phyloP scores from a whole-genome alignment of 2,113 vertebrate species.

The Ceratotherium simum region DNA sequence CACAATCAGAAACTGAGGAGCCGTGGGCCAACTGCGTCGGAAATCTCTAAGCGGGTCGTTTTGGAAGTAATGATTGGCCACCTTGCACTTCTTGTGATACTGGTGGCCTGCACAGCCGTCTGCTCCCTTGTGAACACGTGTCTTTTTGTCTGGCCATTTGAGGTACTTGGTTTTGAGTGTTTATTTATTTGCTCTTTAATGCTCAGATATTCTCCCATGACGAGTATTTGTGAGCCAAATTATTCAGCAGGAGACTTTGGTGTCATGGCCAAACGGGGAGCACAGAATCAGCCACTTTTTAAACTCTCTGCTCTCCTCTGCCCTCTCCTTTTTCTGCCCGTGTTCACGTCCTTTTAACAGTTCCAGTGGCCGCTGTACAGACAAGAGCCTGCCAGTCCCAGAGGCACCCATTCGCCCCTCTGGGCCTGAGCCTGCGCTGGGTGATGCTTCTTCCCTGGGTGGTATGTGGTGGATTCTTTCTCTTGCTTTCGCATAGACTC shows the following conservation, averaged over 20 bases:
- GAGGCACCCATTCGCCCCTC: neutral
- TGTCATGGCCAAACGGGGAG: neutral
- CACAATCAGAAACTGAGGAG: neutral
- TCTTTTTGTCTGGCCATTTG: neutral
- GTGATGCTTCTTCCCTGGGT: neutral
- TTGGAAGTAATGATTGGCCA: neutral
- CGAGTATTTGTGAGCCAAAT: neutral
- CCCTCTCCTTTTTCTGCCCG: neutral
- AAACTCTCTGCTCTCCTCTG: neutral
- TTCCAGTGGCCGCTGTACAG: neutral
- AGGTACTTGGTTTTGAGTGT: neutral
- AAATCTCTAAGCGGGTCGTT: neutral
- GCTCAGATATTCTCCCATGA: neutral
- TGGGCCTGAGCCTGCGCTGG: neutral
- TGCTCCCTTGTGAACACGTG: neutral
- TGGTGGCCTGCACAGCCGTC: accelerated
- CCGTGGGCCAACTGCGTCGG: too few species aligned
- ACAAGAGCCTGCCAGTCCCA: neutral
- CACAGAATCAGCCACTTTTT: neutral
- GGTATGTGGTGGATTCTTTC: neutral
- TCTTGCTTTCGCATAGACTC: neutral
- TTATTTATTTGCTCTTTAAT: neutral
- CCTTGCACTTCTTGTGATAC: accelerated
- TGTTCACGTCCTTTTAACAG: accelerated
- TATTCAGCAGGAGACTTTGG: neutral